Conservation (phyloP, 2,113 vertebrate species). For the Corythoichthys haematopterus region DNA sequence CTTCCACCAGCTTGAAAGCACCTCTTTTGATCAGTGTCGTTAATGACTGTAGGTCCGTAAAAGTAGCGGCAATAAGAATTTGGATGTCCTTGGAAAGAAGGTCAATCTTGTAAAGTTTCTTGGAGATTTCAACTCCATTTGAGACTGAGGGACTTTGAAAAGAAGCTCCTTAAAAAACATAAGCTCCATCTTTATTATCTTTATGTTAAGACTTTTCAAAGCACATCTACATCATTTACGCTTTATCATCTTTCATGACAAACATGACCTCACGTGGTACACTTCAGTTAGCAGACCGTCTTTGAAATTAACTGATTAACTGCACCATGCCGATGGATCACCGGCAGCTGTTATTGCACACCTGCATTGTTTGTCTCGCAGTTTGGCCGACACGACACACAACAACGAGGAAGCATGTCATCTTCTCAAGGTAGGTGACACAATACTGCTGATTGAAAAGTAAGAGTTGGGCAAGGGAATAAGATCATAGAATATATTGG, state of each 20-base stretch:
- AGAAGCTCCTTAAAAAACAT: constrained; percentile 20
- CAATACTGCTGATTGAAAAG: not conserved
- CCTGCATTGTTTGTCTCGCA: constrained; percentile 31
- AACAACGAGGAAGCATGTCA: constrained; percentile 62
- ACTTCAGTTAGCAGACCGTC: not conserved
- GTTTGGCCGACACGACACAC: constrained; percentile 30
- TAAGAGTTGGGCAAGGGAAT: not conserved
- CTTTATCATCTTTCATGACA: not conserved
- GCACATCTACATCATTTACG: not conserved
- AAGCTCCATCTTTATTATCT: constrained; percentile 21
- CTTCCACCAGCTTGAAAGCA: constrained; percentile 16
- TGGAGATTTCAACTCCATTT: constrained; percentile 27
- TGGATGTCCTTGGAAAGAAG: constrained; percentile 15
- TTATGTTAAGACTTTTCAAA: not conserved
- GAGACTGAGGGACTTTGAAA: constrained; percentile 30
- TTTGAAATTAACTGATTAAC: not conserved
- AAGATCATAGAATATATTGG: too few relatives aligned
- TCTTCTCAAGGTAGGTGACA: constrained; percentile 52
- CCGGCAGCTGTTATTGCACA: constrained; percentile 3
- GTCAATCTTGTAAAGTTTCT: constrained; percentile 20
- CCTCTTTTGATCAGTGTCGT: constrained; percentile 41
- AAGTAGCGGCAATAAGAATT: constrained; percentile 16
- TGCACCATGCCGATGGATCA: not conserved
- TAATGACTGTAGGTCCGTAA: constrained; percentile 45
- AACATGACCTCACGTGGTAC: not conserved